Conservation (phyloP, 2,113 vertebrate species). For the Equus quagga region DNA sequence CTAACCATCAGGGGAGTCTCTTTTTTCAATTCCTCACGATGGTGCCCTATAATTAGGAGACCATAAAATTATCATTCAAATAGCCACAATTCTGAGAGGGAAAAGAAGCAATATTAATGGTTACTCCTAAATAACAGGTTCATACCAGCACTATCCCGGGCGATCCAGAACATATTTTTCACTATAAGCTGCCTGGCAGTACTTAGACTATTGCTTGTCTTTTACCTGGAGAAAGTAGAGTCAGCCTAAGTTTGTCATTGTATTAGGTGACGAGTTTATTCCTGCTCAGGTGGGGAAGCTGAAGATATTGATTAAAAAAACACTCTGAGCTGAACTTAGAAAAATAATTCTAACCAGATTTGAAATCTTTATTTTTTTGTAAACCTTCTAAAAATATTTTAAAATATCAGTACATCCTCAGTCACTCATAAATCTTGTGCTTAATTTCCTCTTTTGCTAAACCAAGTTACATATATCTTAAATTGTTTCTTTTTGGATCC, state of each 20-base stretch:
- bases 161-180: not conserved
- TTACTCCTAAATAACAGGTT: not conserved
- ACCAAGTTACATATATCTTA: not conserved
- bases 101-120: not conserved
- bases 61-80: not conserved
- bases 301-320: not conserved
- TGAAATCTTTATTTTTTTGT: not conserved
- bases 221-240: not conserved
- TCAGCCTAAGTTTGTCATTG: not conserved
- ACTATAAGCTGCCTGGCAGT: not conserved
- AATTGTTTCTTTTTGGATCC: conserved; percentile 21
- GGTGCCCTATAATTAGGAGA: not conserved
- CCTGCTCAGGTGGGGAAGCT: not conserved
- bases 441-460: not conserved
- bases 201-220: not conserved
- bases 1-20: not conserved
- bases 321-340: not conserved
- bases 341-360: not conserved
- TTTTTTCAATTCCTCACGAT: not conserved
- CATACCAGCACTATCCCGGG: not conserved
- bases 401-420: not conserved
- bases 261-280: not conserved
- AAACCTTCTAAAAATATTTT: not conserved
- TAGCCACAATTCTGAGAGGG: not conserved
- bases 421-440: not conserved